Evolutionary conservation across 2,113 vertebrate genomes (phyloP), one percentile per base, ranked within the genome.

Genomic region (Tragelaphus scriptus): DNA sequence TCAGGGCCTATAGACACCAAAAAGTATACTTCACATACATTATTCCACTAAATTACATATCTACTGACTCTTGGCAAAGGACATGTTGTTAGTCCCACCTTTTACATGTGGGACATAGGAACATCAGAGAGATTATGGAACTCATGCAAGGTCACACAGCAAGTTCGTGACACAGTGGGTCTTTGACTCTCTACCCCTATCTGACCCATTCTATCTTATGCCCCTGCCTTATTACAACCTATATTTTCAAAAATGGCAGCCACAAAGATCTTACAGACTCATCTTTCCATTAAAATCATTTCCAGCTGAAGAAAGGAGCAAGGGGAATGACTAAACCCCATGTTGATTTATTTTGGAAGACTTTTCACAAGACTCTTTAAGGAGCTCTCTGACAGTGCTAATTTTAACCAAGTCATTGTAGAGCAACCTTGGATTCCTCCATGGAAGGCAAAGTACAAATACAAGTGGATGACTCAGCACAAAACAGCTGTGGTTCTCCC

Each of bases 391-490:
- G 95, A 95, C 90, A 95, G 95, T 95, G 97, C 63, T 96, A 84
- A 97, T 98, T 98, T 98, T 94, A 98, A 97, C 84, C 84, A 96
- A 97, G 88, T 97, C 98, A 98, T 97, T 98, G 94, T 97, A 85
- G 97, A 98, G 95, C 88, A 98, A 95, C 65, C 87, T 98, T 97
- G 94, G 93, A 97, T 94, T 97, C 81, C 93, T 97, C 95, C 81
- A 51, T 12, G 81, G 95, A 97, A 95, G 89, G 90, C 94, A 85
- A 94, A 14, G 55, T 32, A 92, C 30, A 98, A 98, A 93, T 44
- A 88, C 65, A 93, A 97, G 92, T n/a, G 25, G 23, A 2, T 97
- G 94, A 94, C n/a, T 85, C 28, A 98, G 92, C 95, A 97, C 16
- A 97, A 98, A 97, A 10, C 49, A 97, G 68, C 91, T 97, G 95